phyloP scores from a whole-genome alignment of 2,797 vertebrate genomes.

The Sebastes itinus region DNA sequence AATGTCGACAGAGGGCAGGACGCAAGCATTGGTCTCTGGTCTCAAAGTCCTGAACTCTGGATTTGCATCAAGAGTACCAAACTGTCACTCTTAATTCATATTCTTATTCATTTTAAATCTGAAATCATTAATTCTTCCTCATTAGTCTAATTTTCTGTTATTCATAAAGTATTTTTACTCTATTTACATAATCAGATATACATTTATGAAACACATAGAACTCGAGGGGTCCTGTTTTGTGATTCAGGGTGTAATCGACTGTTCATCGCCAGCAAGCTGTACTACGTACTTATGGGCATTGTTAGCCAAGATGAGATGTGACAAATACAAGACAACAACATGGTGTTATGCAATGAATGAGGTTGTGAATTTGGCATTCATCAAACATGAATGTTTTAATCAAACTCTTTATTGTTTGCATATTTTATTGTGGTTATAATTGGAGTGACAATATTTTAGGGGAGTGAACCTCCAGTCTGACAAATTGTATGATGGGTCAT shows the following conservation, averaged over 20 bases:
- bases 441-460: conserved; percentile 3
- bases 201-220: background rate
- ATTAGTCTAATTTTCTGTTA: background rate
- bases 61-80: background rate
- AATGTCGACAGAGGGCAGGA: background rate
- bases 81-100: background rate
- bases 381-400: background rate
- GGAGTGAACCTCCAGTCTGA: conserved; percentile 13
- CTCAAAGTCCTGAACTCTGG: background rate
- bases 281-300: too few relatives aligned
- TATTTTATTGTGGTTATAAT: background rate
- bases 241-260: background rate
- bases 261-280: background rate
- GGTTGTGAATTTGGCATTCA: background rate
- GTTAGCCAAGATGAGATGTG: background rate
- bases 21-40: background rate
- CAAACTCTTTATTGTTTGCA: background rate
- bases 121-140: background rate
- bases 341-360: background rate
- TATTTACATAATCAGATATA: background rate
- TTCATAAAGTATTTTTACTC: background rate
- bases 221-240: too few relatives aligned
- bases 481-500: conserved; percentile 39
- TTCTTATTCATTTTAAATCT: background rate
- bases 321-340: background rate